A percentile compares a stretch with the other conserved stretches of the same genome.
Evolutionary conservation across 2,113 vertebrate species (phyloP).

Genomic region (Oryzias woworae): DNA sequence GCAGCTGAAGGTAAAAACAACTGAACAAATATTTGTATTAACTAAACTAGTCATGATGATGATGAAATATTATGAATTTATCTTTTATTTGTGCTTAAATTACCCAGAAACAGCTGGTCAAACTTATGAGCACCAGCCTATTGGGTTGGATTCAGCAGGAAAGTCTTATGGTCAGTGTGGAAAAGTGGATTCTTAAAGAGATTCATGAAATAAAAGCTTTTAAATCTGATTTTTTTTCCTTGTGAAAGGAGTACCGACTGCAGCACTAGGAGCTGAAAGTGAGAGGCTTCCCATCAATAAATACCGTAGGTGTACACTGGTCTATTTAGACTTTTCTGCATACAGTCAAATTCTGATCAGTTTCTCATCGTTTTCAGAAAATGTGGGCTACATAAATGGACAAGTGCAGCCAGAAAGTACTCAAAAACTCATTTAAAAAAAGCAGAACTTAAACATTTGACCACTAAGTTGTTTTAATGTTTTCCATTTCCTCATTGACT

Average conservation of each 20-base stretch:
- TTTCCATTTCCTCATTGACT: background rate
- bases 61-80: background rate
- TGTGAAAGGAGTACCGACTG: conserved; percentile 36
- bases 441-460: background rate
- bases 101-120: conserved; percentile 32
- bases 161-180: conserved; percentile 36
- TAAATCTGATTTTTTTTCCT: background rate
- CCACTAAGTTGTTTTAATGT: too few relatives aligned
- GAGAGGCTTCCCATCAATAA: conserved; percentile 26
- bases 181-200: background rate
- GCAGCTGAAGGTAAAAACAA: conserved; percentile 45
- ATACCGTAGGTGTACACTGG: conserved; percentile 30
- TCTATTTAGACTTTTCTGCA: background rate
- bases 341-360: conserved; percentile 2
- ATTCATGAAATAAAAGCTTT: background rate
- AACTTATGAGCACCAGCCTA: conserved; percentile 48
- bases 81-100: background rate
- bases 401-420: conserved; percentile 72
- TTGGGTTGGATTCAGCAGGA: conserved; percentile 48
- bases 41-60: background rate
- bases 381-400: conserved; percentile 67
- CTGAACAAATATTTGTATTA: conserved; percentile 23
- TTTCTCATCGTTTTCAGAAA: conserved; percentile 51
- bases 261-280: conserved; percentile 24
- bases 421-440: background rate